Evolutionary conservation across 2,113 vertebrate genomes (phyloP).

Genomic region (Oriolus oriolus): DNA sequence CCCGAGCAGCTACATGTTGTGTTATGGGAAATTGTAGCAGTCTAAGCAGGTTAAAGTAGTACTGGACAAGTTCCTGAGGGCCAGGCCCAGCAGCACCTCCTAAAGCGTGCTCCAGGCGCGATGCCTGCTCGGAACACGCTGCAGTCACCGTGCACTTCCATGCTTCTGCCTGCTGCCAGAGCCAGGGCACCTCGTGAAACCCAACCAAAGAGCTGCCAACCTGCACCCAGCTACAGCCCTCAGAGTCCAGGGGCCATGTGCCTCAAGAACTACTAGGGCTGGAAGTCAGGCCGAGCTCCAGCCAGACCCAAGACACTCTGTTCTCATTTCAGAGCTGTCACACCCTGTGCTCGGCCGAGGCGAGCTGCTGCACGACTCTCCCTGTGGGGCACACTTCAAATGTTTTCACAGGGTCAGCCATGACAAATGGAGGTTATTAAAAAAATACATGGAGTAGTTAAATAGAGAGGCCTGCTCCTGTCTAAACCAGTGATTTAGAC

Average conservation of each 20-base stretch:
- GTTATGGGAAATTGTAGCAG: neutral
- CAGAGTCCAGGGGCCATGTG: neutral
- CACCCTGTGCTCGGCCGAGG: rapidly evolving
- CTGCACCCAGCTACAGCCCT: neutral
- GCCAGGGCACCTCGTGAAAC: neutral
- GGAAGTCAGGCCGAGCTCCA: neutral
- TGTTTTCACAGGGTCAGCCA: neutral
- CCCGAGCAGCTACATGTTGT: rapidly evolving
- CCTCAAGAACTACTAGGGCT: neutral
- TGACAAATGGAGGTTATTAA: neutral
- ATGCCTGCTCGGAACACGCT: rapidly evolving
- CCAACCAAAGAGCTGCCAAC: neutral
- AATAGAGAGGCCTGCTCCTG: neutral
- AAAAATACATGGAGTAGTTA: neutral
- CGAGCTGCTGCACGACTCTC: rapidly evolving
- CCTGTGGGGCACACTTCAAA: neutral
- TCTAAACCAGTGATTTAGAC: neutral
- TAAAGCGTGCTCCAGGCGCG: rapidly evolving
- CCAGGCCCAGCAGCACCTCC: neutral
- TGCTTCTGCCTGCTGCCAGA: neutral
- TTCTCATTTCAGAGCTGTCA: neutral
- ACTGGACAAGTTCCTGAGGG: neutral
- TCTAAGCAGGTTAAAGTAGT: neutral
- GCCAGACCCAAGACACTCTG: neutral
- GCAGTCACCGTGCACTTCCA: rapidly evolving